Base-by-base conservation (phyloP, 30 jellyfish, hydroid and myxozoan species). In the Catostylus mosaicus region DNA sequence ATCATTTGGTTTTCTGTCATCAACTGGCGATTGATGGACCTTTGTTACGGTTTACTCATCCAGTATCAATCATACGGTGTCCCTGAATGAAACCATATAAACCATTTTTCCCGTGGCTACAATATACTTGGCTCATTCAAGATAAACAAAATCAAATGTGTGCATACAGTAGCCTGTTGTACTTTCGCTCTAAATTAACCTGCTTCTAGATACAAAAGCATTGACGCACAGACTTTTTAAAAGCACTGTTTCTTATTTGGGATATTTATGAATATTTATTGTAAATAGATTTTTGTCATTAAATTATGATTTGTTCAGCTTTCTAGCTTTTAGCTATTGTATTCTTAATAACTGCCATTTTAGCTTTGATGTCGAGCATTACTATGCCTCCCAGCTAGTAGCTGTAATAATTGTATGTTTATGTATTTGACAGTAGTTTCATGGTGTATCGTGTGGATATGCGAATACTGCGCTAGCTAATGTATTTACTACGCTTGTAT, bases 201-300 rank as follows among this genome's bases (percentile, higher is more conserved):
- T 62, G 20, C 24, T 62, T 62, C 30, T 11, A 33, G 59, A 5
- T 33, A 65, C 59, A 8, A 65, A 18, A 65, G 38, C 56, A 65
- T 1, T 32, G 57, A 45, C 20, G 84, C 71, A 45, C 79, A 43
- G 46, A 76, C 60, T 57, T 23, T 57, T 32, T 35, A 19, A 54
- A 76, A 76, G 88, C 88, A 76, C 88, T 35, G 56, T 69, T n/a
- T 73, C 36, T 57, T 37, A 56, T 76, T 76, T 76, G 88, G 88
- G 88, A 72, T 76, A 76, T 76, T 76, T 37, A 75, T 30, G 76
- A 76, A 37, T 76, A 76, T 76, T 76, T 76, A 76, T 76, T 76
- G 88, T 76, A 76, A 16, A 76, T 56, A 76, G 38, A 59, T 27
- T 27, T 60, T 10, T 62, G 34, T 43, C 27, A 36, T 24, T 56